phyloP scores from a whole-genome alignment of 2,113 vertebrate species.

The Nesoenas mayeri region DNA sequence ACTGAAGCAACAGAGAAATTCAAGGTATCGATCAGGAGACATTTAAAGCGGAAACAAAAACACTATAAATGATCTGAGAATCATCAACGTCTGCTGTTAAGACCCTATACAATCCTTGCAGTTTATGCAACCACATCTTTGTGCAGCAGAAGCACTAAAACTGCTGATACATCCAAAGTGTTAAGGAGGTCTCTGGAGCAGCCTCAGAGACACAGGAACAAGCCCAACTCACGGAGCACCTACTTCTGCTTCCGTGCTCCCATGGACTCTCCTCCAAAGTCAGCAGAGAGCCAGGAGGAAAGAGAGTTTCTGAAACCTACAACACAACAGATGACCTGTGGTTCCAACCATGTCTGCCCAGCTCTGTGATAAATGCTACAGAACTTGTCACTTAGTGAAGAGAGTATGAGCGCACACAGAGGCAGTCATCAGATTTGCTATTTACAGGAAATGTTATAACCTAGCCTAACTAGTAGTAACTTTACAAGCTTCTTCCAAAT shows the following conservation, averaged over 20 bases:
- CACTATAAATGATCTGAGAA: neutral
- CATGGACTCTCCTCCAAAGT: neutral
- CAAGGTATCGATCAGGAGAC: neutral
- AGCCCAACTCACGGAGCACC: neutral
- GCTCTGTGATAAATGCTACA: neutral
- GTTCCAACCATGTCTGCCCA: neutral
- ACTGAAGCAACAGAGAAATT: neutral
- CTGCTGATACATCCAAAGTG: neutral
- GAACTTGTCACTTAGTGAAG: neutral
- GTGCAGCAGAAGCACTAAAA: neutral
- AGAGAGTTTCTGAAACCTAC: neutral
- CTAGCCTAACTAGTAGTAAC: neutral
- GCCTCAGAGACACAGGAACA: neutral
- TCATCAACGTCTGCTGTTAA: neutral
- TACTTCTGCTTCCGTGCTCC: neutral
- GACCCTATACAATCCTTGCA: neutral
- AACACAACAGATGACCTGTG: fast-evolving
- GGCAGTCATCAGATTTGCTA: neutral
- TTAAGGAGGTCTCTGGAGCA: neutral
- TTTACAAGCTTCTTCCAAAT: neutral
- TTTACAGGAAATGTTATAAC: neutral
- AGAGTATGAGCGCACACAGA: neutral
- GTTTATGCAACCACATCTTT: neutral
- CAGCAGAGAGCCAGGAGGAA: neutral
- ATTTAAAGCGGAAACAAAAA: neutral